Evolutionary conservation across 2,113 vertebrate species (phyloP).

Genomic region (cat (Felis catus)): DNA sequence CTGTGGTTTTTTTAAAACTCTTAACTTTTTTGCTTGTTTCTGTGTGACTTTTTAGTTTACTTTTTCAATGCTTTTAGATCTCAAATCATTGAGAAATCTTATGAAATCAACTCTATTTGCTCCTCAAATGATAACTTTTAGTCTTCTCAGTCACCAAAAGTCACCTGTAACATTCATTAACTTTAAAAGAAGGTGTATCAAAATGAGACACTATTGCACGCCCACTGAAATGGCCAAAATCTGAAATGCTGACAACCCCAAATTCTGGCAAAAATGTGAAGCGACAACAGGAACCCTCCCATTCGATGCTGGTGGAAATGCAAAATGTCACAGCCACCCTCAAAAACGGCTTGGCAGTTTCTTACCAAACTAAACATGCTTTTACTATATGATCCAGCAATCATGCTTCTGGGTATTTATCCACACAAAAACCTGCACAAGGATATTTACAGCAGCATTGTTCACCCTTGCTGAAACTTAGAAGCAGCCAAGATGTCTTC

Average conservation of each 20-base stretch:
- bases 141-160: not conserved
- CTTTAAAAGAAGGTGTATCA: not conserved
- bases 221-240: not conserved
- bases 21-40: not conserved
- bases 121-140: not conserved
- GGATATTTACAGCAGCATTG: not conserved
- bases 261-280: not conserved
- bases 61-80: not conserved
- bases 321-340: not conserved
- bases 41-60: not conserved
- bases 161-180: not conserved
- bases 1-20: not conserved
- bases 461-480: not conserved
- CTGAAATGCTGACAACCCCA: not conserved
- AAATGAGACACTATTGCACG: not conserved
- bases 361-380: not conserved
- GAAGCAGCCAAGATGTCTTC: not conserved
- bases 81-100: not conserved
- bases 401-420: not conserved
- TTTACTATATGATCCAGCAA: not conserved
- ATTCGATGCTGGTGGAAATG: not conserved
- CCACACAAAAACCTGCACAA: not conserved
- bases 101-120: not conserved
- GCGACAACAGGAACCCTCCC: not conserved
- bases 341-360: not conserved